phyloP scores from a whole-genome alignment of 1,140 invertebrate species.

The Theocolax elegans region DNA sequence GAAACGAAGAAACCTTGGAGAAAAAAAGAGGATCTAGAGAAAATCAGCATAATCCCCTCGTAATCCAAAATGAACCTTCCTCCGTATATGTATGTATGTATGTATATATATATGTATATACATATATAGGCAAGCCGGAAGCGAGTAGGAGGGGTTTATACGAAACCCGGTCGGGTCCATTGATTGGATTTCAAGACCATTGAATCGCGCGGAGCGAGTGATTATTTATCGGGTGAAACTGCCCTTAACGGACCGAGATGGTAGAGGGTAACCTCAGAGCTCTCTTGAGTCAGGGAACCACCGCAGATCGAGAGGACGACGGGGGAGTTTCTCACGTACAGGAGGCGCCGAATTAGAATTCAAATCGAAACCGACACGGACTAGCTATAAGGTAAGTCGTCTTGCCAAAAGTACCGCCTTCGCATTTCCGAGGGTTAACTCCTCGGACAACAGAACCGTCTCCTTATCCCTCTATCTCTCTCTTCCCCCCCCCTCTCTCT shows the following conservation, averaged over 20 bases:
- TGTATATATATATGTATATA: no score
- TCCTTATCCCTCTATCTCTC: no score
- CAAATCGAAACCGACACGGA: not conserved
- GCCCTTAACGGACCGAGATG: constrained; percentile 20
- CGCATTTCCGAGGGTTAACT: no score
- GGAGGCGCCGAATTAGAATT: not conserved
- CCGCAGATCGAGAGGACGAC: no score
- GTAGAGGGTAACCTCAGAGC: no score
- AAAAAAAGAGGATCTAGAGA: not conserved
- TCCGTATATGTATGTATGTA: not conserved
- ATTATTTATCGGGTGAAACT: constrained; percentile 38
- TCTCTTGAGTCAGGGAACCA: no score
- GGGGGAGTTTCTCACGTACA: no score
- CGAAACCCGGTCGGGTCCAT: not conserved
- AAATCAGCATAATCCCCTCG: constrained; percentile 30
- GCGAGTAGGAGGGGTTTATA: not conserved
- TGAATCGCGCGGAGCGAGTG: constrained; percentile 25
- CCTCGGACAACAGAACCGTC: no score
- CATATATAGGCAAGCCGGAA: no score
- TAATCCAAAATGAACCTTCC: constrained; percentile 29
- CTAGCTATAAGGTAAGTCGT: no score
- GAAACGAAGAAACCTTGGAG: not conserved
- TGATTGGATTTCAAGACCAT: constrained; percentile 39
- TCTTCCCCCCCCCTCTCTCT: no score
- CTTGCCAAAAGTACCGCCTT: not conserved